A percentile compares a stretch with the other conserved stretches of the same genome.
phyloP scores from a whole-genome alignment of 2,113 vertebrate species.

The Felis chaus region DNA sequence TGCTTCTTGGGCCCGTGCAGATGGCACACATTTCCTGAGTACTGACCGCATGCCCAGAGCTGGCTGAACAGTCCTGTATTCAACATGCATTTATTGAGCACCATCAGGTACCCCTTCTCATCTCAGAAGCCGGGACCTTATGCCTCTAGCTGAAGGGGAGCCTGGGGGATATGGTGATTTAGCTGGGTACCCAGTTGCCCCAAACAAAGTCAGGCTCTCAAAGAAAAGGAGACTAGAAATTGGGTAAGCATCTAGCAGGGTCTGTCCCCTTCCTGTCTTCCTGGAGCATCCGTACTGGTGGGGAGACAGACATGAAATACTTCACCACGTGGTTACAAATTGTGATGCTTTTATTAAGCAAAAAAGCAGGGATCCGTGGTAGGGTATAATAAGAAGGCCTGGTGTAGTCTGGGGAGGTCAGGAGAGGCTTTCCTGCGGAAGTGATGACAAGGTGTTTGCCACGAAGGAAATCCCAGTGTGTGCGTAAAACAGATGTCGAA shows the following conservation, averaged over 20 bases:
- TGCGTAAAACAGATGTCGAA: not conserved
- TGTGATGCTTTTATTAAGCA: not conserved
- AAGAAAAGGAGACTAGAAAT: not conserved
- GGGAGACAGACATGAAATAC: not conserved
- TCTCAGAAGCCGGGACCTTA: not conserved
- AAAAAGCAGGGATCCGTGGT: not conserved
- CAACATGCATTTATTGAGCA: not conserved
- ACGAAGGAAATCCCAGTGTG: not conserved
- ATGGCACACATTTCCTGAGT: not conserved
- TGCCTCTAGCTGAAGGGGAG: not conserved
- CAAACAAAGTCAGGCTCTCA: not conserved
- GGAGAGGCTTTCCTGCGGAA: conserved; percentile 17
- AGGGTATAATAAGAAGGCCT: not conserved
- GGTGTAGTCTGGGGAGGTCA: not conserved
- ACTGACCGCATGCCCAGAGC: not conserved
- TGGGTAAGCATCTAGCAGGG: too few species aligned
- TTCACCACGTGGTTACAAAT: not conserved
- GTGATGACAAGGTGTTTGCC: not conserved
- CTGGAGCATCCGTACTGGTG: not conserved
- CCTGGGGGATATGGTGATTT: not conserved
- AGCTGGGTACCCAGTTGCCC: not conserved
- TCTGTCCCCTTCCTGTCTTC: not conserved
- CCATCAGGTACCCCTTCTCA: not conserved
- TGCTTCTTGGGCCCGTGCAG: not conserved
- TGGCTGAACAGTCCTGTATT: not conserved